Evolutionary conservation across 2,888 invertebrate genomes (phyloP), one percentile per base, ranked within the genome.

Genomic region (Lithodes maja): DNA sequence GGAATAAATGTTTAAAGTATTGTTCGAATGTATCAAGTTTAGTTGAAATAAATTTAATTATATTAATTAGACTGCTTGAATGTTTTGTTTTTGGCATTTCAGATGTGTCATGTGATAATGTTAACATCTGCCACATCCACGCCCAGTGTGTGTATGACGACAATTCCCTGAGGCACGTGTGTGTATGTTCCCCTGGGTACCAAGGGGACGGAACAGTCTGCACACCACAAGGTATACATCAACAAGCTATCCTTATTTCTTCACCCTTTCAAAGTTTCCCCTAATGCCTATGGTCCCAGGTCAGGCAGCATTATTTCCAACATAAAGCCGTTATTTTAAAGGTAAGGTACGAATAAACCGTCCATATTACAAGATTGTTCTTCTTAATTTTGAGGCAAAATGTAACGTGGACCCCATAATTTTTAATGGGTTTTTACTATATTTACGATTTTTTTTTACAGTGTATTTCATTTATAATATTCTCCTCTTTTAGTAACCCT

Each of bases 71-170:
- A 33, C 33, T 33, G 33, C 33, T 33, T 33, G 33, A 33, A 33
- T 33, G 33, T 33, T 33, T 33, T 33, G 33, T 33, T 33, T 33
- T 33, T 33, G 33, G 33, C 33, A 33, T 33, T 33, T 0, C 86
- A 94, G 94, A 93, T 77, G 78, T 92, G 53, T 92, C 92, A 33
- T 93, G 94, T 89, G 93, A 93, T 79, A 92, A 93, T 82, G 94
- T 94, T 74, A 95, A 96, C 93, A 89, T 91, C n/a, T 99, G 98
- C 93, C 96, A 98, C 92, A 95, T 95, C 17, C 96, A 97, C 93
- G 98, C 98, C 3, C 95, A 96, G 83, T 98, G 98, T 93, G 94
- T 95, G 85, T 95, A 95, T 77, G 90, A 91, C 68, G 90, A 90
- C 86, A 68, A 55, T 9, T 86, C 87, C 3, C 87, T 91, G 49